Evolutionary conservation across 1,140 invertebrate species (phyloP), one percentile per base, ranked within the genome.

Genomic region (Drosophila pseudoobscura): DNA sequence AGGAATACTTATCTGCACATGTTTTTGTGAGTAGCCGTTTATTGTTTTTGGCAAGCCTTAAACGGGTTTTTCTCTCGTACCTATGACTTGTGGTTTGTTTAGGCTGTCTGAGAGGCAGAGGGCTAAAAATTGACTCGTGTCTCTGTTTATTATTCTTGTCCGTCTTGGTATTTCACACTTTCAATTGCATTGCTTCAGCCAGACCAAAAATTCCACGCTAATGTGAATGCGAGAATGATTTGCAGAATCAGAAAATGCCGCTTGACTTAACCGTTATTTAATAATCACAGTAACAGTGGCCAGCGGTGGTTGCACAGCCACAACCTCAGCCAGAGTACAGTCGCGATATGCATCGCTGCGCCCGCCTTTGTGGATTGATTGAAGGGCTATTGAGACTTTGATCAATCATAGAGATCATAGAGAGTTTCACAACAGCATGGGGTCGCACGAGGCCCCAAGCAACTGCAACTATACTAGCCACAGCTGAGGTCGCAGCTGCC

Each of bases 261-360:
- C 62, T 87, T 82, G 82, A 65, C 63, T 88, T 88, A 83, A 88
- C 83, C 75, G 82, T 83, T 87, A 88, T 87, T 87, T 83, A 87
- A 87, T 82, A 87, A 83, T 71, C 82, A 77, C 45, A 84, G 73
- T 24, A 47, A 11, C 61, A 49, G 8, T 22, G 22, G 63, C 35
- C 29, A 3, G 20, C 39, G 20, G 20, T 20, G 20, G 20, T 20
- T 20, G 20, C 20, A 20, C 20, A 26, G 24, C 5, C 3, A 0
- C 72, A 74, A 49, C 72, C 68, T 45, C 69, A 61, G 31, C 52
- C 45, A 6, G 39, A 31, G 45, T 15, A 39, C 31, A 68, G 26
- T 51, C n/a, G 53, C n/a, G 53, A 39, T 56, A 57, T 46, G 61
- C 63, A 49, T n/a, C 11, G 77, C 58, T 51, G 22, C 26, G 45